Evolutionary conservation across 1,140 invertebrate species (phyloP), one percentile per base, ranked within the genome.

Genomic region (Eueides isabella): DNA sequence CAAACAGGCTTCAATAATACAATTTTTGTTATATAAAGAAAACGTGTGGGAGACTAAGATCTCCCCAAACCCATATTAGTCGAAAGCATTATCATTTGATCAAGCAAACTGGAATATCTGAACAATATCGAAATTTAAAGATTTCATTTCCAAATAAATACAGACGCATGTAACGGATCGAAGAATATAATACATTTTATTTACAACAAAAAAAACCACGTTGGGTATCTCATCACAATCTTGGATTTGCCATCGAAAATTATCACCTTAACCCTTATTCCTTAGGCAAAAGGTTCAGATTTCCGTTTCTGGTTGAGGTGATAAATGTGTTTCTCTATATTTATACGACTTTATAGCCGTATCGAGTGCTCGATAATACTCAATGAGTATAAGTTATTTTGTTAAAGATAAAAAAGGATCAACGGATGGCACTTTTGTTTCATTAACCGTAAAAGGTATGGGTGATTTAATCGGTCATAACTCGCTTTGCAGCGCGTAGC

Each of bases 341-440:
- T 85, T 85, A 85, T 85, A 79, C 76, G 73, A 79, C 72, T 81
- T 82, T 84, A 81, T 83, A 73, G n/a, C 68, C 77, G 78, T 76
- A 83, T 79, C 67, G 82, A 84, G 82, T 73, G 83, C 67, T 72
- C 82, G 80, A 80, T 78, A 83, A 86, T 81, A 80, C 79, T 79
- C 84, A 83, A 75, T 85, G 78, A 77, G 76, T 75, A 79, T 85
- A 81, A 84, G 78, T 84, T 84, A 84, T 85, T 84, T 82, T 82
- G 82, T 85, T 77, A 72, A 76, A 71, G 68, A 72, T 67, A 72
- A 82, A 85, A 81, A 81, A 83, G 75, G 76, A 76, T 72, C 66
- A 79, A 83, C 78, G 80, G 77, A 79, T 79, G 75, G 80, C 75
- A 73, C 81, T 78, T 85, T 81, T 83, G 81, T 84, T 84, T 86